A percentile compares a stretch with the other conserved stretches of the same genome.
These are phyloP conservation scores for Hermodice carunculata DNA, from an alignment of 2,888 invertebrate species.

Conservation along the genomic window DNA sequence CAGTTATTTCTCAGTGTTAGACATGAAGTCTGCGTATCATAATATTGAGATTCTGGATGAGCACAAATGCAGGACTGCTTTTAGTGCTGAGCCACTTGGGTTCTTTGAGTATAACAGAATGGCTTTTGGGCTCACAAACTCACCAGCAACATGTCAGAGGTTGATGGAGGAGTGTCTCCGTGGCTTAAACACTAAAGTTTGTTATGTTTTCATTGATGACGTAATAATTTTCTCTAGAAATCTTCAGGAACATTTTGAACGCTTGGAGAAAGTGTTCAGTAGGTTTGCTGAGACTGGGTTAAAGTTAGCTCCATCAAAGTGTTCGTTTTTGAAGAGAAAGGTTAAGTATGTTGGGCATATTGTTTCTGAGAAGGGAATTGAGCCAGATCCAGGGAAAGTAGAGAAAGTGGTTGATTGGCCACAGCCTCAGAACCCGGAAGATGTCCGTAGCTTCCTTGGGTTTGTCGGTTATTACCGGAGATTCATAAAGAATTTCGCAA, in stretches of 20 bases:
- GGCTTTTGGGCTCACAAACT: too few relatives aligned
- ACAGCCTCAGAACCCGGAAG: not conserved
- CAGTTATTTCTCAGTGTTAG: too few relatives aligned
- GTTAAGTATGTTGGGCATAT: slow-evolving; percentile 11
- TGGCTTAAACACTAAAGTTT: too few relatives aligned
- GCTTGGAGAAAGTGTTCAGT: slow-evolving; percentile 26
- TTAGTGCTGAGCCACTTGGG: too few relatives aligned
- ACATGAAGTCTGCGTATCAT: too few relatives aligned
- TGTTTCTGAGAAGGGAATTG: slow-evolving; percentile 6
- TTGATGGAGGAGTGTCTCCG: too few relatives aligned
- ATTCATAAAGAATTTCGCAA: slow-evolving; percentile 13
- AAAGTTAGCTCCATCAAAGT: slow-evolving; percentile 28
- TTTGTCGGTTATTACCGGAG: slow-evolving; percentile 3
- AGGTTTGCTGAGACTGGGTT: slow-evolving; percentile 20
- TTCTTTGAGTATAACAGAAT: too few relatives aligned
- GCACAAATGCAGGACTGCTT: too few relatives aligned
- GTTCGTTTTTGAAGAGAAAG: slow-evolving; percentile 10
- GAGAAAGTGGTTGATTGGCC: not conserved
- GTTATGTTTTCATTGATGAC: slow-evolving; percentile 40
- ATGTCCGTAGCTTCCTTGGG: slow-evolving; percentile 8
- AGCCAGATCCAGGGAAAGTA: not conserved
- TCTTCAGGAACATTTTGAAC: slow-evolving; percentile 29
- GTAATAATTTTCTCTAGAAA: slow-evolving; percentile 35
- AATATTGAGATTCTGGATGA: too few relatives aligned
- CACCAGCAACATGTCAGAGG: too few relatives aligned